Base-by-base conservation (phyloP, 2,797 vertebrate genomes). In the Bradypus variegatus region DNA sequence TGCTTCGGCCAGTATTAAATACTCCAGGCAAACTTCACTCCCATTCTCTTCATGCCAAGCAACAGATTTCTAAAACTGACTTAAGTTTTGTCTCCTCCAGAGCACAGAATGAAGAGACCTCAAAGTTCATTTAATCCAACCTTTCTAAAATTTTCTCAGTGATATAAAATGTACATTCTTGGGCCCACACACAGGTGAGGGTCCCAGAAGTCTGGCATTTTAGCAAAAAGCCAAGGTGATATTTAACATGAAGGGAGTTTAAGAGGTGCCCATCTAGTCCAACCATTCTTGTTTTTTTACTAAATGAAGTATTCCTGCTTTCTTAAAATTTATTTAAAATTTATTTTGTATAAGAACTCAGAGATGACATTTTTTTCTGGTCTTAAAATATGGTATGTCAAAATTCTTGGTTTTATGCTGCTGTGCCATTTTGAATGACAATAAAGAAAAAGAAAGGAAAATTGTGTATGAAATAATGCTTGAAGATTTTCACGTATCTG, bases 271-370 rank as follows among this genome's bases (percentile, higher is more conserved):
- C 31, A 78, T 53, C 29, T 1, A 72, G 38, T 65, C 19, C 72
- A 50, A 50, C 10, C 50, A 50, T 50, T 50, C 14, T 12, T 12
- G 14, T 12, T 50, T 50, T 50, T 50, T 50, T 50, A 10, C 13
- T 50, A 45, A 45, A 45, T 75, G n/a, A 90, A 84, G 25, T 89
- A 73, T 53, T 84, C 31, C 21, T 90, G 69, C 23, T 82, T 72
- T 90, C 70, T 80, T 67, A 62, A 92, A 75, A 31, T 89, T 86
- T 72, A 65, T 48, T 88, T 91, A n/a, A 89, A 86, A 65, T 82
- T 77, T 86, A 81, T 85, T 93, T 92, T 58, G 25, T 60, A 23
- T 81, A 86, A 91, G 62, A 91, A 86, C n/a, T 91, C 6, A 87
- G 33, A 75, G 48, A 53, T 69, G 41, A 89, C 33, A 25, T 41